Base-by-base conservation (phyloP, 2,888 invertebrate species). In the Eupelmus urozonus region DNA sequence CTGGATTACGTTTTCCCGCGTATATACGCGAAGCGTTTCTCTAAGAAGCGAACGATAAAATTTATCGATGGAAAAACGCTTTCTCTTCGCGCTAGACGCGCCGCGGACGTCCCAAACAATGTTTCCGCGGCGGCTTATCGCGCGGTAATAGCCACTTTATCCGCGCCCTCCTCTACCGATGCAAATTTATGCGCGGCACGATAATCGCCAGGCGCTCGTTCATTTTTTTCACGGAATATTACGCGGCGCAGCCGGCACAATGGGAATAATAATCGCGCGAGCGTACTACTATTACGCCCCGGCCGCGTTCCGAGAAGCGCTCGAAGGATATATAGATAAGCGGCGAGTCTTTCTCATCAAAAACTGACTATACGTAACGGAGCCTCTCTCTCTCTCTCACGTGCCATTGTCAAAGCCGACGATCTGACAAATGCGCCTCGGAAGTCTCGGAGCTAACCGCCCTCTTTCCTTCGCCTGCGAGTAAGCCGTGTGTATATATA, bases 391-490 rank as follows among this genome's bases (percentile, higher is more conserved):
- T 29, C 34, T 9, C 60, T 45, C 69, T 27, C 60, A 42, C 2
- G 0, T 27, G n/a, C n/a, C 65, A 49, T 65, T 49, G 65, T 65
- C 65, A 65, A 65, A 65, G 29, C 49, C 65, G 65, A 29, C 65
- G 18, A 65, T 65, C 49, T 49, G 27, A 20, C 49, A 18, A 34
- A 34, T 9, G 9, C 34, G 34, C 34, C 34, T n/a, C n/a, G 34
- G 34, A 3, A 9, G 34, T 9, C 3, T 3, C 34, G 34, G 34
- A 3, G 9, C 34, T 9, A 9, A 34, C 5, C 34, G 34, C 3
- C 34, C 16, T 13, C n/a, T 49, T 13, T 13, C 49, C 49, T 16
- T 9, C 11, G 49, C 16, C n/a, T n/a, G n/a, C n/a, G n/a, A n/a
- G n/a, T n/a, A n/a, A n/a, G n/a, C n/a, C n/a, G n/a, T n/a, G n/a